Evolutionary conservation across 2,113 vertebrate genomes (phyloP), one percentile per base, ranked within the genome.

Genomic region (Jacana jacana): DNA sequence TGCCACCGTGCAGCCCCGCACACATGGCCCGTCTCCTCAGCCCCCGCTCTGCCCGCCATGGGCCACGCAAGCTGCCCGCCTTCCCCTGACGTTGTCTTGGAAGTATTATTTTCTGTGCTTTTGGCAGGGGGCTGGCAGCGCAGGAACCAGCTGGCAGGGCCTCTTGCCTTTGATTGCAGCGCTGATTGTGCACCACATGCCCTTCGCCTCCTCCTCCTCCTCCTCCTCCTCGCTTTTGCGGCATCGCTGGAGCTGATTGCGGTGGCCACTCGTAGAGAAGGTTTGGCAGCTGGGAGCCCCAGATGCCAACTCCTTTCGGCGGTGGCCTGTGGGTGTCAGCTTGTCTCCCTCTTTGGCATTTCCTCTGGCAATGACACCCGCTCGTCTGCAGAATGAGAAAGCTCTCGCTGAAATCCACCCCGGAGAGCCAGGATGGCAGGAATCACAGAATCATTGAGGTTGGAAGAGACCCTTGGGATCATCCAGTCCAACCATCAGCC

Each of bases 281-380:
- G 40, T 23, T 75, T 86, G 83, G 78, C 46, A 91, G 70, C 92
- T 84, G 55, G 76, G 58, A 73, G 51, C 73, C 65, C 73, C 84
- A 83, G 83, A 91, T 77, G 73, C 83, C 88, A 51, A 37, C 6
- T 82, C 48, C 91, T 93, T 64, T 86, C 69, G 16, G 71, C 61
- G 17, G 81, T 82, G 89, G 92, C 61, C 92, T 70, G 58, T 39
- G 70, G 75, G 71, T 82, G 91, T 86, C 91, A 88, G 71, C 69
- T 88, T 42, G 63, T 70, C 76, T 88, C 89, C 71, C 86, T 68
- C 35, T 22, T 48, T 86, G 92, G 71, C 73, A 48, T 91, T 35
- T 83, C 96, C 94, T 60, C 55, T 31, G 86, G 82, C 90, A 27
- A 11, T 2, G 52, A 87, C 66, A 81, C 57, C 95, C 40, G 65